These are phyloP conservation scores for Morelia viridis DNA, from an alignment of 2,797 vertebrate species.

Conservation along the genomic window DNA sequence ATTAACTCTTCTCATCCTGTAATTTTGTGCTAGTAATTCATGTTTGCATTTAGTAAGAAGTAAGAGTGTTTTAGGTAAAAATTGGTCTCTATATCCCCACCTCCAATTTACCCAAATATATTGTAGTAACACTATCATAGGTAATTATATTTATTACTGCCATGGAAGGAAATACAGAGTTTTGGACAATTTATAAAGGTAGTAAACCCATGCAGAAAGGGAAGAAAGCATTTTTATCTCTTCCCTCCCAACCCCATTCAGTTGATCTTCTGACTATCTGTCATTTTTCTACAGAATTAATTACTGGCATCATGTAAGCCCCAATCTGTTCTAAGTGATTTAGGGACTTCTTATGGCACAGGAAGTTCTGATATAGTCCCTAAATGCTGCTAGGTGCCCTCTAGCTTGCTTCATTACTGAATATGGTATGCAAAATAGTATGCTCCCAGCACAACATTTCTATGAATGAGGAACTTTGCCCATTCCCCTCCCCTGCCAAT, in stretches of 20 bases:
- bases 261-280: background rate
- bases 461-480: background rate
- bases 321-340: background rate
- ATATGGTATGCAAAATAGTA: background rate
- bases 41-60: background rate
- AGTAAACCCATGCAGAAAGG: background rate
- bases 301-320: background rate
- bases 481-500: background rate
- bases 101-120: background rate
- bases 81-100: background rate
- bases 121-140: background rate
- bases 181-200: no score
- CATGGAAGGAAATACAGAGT: background rate
- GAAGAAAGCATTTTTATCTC: background rate
- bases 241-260: background rate
- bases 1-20: background rate
- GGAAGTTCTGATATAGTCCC: background rate
- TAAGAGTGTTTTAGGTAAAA: background rate
- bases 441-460: background rate
- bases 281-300: background rate
- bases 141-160: background rate
- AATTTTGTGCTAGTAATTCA: slow-evolving; percentile 4
- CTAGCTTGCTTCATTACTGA: background rate
- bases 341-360: background rate
- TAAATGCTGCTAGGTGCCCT: background rate